phyloP scores from a whole-genome alignment of 2,797 vertebrate genomes.

The Botia almorhae region DNA sequence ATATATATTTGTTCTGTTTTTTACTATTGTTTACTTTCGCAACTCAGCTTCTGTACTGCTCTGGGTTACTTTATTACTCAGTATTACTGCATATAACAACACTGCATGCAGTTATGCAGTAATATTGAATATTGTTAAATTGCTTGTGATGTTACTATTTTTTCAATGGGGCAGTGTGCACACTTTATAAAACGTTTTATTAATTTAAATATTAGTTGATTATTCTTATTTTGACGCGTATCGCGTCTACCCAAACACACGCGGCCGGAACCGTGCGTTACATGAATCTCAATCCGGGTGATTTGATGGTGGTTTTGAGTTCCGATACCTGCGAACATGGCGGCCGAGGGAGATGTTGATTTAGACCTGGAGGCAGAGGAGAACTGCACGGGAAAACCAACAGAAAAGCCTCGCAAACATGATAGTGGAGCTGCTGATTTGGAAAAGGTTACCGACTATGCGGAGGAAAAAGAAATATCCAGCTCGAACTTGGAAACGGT shows the following conservation, averaged over 20 bases:
- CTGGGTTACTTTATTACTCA: no score
- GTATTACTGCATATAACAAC: no score
- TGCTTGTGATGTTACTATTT: no score
- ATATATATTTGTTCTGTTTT: no score
- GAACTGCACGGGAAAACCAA: constrained; percentile 89
- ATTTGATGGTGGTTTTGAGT: constrained; percentile 47
- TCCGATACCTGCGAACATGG: constrained; percentile 80
- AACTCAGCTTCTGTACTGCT: no score
- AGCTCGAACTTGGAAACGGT: constrained; percentile 95
- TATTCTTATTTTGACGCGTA: no score
- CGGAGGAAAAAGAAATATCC: constrained; percentile 97
- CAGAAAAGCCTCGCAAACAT: constrained; percentile 93
- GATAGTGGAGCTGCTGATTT: constrained; percentile 94
- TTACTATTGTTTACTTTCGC: no score
- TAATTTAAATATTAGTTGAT: no score
- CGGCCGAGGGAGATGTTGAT: constrained; percentile 93
- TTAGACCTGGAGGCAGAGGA: constrained; percentile 92
- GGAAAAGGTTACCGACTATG: constrained; percentile 95
- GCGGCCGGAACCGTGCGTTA: constrained; percentile 49
- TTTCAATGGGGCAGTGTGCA: no score
- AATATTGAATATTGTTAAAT: no score
- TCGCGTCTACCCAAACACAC: background rate
- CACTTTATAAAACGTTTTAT: no score
- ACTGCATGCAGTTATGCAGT: no score
- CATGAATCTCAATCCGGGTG: constrained; percentile 57